These are phyloP conservation scores for Ephydatia muelleri DNA, from an alignment of 37 sponge, comb jelly and placozoan genomes.

Conservation along the genomic window DNA sequence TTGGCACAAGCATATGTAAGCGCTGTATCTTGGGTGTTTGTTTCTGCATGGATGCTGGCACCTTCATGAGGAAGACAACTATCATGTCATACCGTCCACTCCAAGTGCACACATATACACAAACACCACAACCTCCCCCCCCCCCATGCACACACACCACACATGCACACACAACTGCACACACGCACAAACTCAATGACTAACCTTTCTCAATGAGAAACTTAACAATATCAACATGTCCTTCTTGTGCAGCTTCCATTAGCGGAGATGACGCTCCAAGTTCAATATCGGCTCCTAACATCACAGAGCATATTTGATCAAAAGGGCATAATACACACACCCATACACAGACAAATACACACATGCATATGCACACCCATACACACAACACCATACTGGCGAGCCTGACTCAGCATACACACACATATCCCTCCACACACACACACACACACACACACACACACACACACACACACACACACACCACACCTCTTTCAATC, in stretches of 20 bases:
- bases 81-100: neutral
- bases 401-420: neutral
- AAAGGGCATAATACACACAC: neutral
- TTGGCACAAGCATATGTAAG: constrained; percentile 75
- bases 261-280: constrained; percentile 80
- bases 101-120: too few species aligned
- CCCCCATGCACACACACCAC: neutral
- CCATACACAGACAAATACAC: too few species aligned
- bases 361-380: too few species aligned
- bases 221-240: constrained; percentile 80
- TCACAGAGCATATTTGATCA: neutral
- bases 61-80: constrained; percentile 4
- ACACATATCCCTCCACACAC: neutral
- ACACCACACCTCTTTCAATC: constrained; percentile 50
- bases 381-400: too few species aligned
- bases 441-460: neutral
- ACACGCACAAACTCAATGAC: constrained; percentile 2
- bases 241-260: constrained; percentile 89
- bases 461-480: constrained; percentile 7
- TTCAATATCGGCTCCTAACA: constrained; percentile 76
- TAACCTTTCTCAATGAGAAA: constrained; percentile 50
- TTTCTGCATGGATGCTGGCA: constrained; percentile 68
- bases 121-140: too few species aligned
- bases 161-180: neutral
- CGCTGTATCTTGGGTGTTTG: constrained; percentile 75